Evolutionary conservation across 2,888 invertebrate species (phyloP), one percentile per base, ranked within the genome.

Genomic region (Drosophila koepferae): DNA sequence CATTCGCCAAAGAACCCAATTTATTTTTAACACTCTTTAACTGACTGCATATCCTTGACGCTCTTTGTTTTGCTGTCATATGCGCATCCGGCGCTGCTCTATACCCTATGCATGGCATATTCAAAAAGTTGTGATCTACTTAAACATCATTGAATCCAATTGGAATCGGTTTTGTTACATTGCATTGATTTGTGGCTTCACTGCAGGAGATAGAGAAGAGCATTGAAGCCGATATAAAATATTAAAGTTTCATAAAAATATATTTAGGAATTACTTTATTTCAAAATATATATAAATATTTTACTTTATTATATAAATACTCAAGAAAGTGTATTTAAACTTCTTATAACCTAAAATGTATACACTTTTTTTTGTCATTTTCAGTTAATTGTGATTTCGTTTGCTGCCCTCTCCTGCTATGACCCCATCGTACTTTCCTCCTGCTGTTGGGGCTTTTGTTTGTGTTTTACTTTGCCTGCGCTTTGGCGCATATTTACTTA

Each of bases 321-420:
- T 1, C 43, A 16, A 8, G n/a, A 40, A 16, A 76, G 76, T 7
- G 78, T 60, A 49, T 70, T 38, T 8, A 7, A 4, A 8, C 9
- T 44, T 20, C 20, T 20, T 20, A 2, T 20, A 20, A 20, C 20
- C 20, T 20, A 20, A 20, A 20, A 20, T 20, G 20, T 20, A 20
- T 23, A 0, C 8, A 3, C 5, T 53, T 63, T 71, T 71, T 71
- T 58, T 77, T 75, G 86, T 74, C 89, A 90, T 86, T 82, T 76
- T 79, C 81, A 87, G 90, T 89, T 89, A 89, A 89, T 89, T 89
- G 87, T 87, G 89, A 90, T 89, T 87, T 87, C 86, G 86, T 87
- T 89, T 82, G 86, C 82, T 63, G 79, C 61, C 82, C 63, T 36
- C 64, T 38, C 41, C 48, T 65, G 10, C 3, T 23, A 0, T 44